Evolutionary conservation across 2,888 invertebrate genomes (phyloP), one percentile per base, ranked within the genome.

Genomic region (Carabus problematicus): DNA sequence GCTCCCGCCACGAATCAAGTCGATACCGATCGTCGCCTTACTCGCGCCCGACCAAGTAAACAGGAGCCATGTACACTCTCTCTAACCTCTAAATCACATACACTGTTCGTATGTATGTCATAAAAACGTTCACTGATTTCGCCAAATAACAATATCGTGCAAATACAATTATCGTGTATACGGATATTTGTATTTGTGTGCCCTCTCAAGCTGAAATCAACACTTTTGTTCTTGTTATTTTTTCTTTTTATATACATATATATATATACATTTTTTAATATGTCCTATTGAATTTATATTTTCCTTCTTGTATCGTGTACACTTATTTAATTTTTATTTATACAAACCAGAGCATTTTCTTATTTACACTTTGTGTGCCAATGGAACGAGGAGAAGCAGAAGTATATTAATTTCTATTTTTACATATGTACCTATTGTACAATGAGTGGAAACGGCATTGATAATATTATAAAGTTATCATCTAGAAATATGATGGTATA

Each of bases 21-120:
- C 86, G 86, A 77, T 87, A 85, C 81, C 85, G 86, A 78, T 82
- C 84, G 74, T 84, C 85, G 74, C 86, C 86, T 71, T 87, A 87
- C 79, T 78, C 85, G 76, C 84, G 86, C 73, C 85, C 86, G 74
- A 78, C 84, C 77, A 86, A 86, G 82, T 85, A 85, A 85, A 75
- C 39, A n/a, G 29, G 42, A 49, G 55, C 49, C 58, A 14, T 52
- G 18, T 52, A 62, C 14, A 52, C 29, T 49, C 43, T 11, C 29
- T 16, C 18, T n/a, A 64, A 64, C 58, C 58, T 66, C 58, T 58
- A 18, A 14, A 52, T 19, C 16, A n/a, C n/a, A n/a, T 40, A 49
- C 58, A 58, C 58, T 66, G 58, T 49, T 66, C 58, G 41, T 66
- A 49, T 66, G 47, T n/a, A n/a, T n/a, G n/a, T n/a, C n/a, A n/a